Evolutionary conservation across 2,797 vertebrate genomes (phyloP).

Genomic region (Agapornis canus): DNA sequence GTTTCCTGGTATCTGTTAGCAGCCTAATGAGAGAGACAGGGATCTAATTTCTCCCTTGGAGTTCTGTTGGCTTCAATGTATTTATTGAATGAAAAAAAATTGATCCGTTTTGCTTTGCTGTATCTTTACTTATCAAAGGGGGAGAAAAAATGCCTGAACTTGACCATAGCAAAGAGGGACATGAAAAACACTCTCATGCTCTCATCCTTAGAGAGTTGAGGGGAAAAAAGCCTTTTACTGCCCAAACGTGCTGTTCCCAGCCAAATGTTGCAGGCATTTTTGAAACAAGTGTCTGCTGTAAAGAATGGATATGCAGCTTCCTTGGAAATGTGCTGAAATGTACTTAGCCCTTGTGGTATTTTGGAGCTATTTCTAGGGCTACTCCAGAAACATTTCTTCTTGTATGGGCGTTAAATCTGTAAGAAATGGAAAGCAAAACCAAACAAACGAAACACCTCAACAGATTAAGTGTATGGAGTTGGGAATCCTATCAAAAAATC

Average conservation of each 20-base stretch:
- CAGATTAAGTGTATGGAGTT: background rate
- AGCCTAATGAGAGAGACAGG: background rate
- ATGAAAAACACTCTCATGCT: background rate
- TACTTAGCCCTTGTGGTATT: background rate
- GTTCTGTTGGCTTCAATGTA: background rate
- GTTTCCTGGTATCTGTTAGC: background rate
- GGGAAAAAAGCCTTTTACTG: background rate
- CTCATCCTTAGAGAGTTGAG: background rate
- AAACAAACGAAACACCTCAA: background rate
- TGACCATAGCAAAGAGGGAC: background rate
- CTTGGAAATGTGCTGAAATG: background rate
- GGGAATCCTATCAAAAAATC: background rate
- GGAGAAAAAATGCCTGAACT: background rate
- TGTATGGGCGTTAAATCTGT: background rate
- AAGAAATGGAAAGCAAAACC: background rate
- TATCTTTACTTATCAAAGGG: rapidly evolving
- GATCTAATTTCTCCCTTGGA: background rate
- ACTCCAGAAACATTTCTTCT: background rate
- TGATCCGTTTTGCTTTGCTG: rapidly evolving
- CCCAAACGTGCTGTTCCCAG: background rate
- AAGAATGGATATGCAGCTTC: background rate
- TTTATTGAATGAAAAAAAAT: background rate
- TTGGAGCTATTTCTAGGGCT: background rate
- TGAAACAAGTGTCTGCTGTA: background rate
- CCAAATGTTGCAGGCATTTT: background rate